Evolutionary conservation across 2,888 invertebrate species (phyloP).

Genomic region (Allacma fusca): DNA sequence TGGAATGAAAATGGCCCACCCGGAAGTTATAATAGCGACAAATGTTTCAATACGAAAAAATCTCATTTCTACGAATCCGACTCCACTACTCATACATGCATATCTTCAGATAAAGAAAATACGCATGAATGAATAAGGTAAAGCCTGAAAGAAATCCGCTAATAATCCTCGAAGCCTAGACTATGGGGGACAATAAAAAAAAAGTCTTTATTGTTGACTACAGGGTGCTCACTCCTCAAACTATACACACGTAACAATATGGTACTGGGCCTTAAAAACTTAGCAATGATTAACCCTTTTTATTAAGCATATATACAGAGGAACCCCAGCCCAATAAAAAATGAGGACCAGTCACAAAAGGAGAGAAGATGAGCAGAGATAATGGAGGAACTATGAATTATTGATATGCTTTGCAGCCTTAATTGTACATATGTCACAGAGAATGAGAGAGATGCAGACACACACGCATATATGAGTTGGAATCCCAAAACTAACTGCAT

Average conservation of each 20-base stretch:
- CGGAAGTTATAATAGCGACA: background rate
- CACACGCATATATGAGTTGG: background rate
- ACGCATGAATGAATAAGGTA: conserved; percentile 6
- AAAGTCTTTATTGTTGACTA: background rate
- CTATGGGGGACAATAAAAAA: background rate
- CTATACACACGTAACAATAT: background rate
- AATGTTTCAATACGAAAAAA: background rate
- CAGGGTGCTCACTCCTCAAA: background rate
- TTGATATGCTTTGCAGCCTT: conserved; percentile 4
- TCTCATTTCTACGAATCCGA: background rate
- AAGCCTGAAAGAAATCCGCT: background rate
- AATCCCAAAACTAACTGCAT: background rate
- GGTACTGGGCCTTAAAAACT: background rate
- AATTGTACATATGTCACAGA: background rate
- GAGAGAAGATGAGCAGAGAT: conserved; percentile 3
- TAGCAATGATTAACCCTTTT: conserved; percentile 9
- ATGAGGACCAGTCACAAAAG: conserved; percentile 12
- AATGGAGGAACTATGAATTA: conserved; percentile 10
- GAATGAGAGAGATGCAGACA: background rate
- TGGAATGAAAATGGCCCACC: background rate
- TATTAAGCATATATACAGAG: background rate
- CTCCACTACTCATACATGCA: background rate
- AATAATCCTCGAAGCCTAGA: conserved; percentile 1
- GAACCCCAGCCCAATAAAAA: background rate
- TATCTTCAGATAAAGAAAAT: background rate